A percentile compares a stretch with the other conserved stretches of the same genome.
Conservation (phyloP, 2,888 invertebrate genomes). For the Petrolisthes cinctipes region DNA sequence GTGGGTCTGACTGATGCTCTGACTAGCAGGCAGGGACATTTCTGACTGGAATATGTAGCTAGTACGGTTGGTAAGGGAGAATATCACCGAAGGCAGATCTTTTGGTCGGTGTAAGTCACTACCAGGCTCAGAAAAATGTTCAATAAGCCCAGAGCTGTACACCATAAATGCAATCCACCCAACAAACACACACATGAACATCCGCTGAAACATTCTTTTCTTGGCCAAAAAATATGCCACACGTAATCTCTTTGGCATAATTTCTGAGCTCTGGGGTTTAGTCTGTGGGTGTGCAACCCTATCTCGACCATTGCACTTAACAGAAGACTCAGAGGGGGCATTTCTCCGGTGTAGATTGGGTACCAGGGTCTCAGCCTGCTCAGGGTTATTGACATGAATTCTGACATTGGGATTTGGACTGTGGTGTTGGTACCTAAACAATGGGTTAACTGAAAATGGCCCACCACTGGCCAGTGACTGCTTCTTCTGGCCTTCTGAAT, state of each 20-base stretch:
- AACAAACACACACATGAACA: constrained; percentile 94
- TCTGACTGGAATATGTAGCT: constrained; percentile 27
- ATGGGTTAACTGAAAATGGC: constrained; percentile 36
- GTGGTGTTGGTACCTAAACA: constrained; percentile 51
- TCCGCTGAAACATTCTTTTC: constrained; percentile 92
- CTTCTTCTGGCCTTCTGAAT: constrained; percentile 66
- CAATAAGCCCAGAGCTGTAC: constrained; percentile 85
- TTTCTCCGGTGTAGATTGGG: constrained; percentile 64
- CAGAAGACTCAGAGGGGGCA: constrained; percentile 60
- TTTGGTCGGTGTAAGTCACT: constrained; percentile 38
- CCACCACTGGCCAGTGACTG: constrained; percentile 26
- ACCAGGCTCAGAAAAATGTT: constrained; percentile 54
- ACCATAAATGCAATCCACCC: constrained; percentile 94
- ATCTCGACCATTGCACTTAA: constrained; percentile 62
- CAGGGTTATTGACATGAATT: constrained; percentile 67
- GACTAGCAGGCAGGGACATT: constrained; percentile 8
- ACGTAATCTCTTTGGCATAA: constrained; percentile 85
- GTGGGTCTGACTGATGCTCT: constrained; percentile 11
- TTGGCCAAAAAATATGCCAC: constrained; percentile 94
- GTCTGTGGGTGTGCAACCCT: constrained; percentile 54
- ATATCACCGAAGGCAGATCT: constrained; percentile 59
- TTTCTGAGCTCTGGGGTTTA: constrained; percentile 64
- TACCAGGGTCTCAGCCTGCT: constrained; percentile 68
- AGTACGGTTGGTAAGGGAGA: constrained; percentile 55
- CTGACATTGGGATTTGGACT: constrained; percentile 65